Conservation (phyloP, 1,140 invertebrate species). For the Drosophila nannoptera region DNA sequence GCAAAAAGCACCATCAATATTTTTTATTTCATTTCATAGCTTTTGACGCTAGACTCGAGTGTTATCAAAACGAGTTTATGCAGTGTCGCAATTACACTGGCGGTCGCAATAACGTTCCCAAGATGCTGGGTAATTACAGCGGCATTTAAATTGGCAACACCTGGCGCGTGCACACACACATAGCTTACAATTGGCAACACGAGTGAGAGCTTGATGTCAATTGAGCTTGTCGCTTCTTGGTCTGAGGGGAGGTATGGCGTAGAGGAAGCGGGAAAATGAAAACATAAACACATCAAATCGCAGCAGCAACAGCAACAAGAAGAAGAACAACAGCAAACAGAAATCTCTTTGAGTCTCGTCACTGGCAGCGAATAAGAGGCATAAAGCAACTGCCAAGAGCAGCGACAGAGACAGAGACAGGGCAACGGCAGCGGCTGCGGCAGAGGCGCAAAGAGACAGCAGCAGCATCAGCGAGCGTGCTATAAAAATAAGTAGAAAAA, state of each 20-base stretch:
- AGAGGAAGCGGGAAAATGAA: constrained; percentile 27
- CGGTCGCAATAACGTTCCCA: constrained; percentile 24
- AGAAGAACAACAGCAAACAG: constrained; percentile 51
- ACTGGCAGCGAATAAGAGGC: constrained; percentile 34
- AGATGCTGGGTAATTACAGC: constrained; percentile 50
- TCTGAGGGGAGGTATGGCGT: neutral
- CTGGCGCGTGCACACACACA: constrained; percentile 34
- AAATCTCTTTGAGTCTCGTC: constrained; percentile 63
- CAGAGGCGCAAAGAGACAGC: constrained; percentile 14
- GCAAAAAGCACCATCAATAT: constrained; percentile 21
- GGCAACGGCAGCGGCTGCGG: neutral
- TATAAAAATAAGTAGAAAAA: constrained; percentile 75
- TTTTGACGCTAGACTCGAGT: neutral
- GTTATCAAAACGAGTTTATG: constrained; percentile 44
- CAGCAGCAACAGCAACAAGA: constrained; percentile 46
- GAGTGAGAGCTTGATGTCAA: constrained; percentile 19
- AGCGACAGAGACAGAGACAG: too few species aligned
- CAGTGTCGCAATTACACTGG: constrained; percentile 32
- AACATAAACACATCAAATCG: constrained; percentile 71
- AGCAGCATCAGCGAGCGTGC: constrained; percentile 37
- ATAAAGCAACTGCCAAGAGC: neutral
- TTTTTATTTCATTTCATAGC: constrained; percentile 18
- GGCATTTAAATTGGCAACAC: constrained; percentile 74
- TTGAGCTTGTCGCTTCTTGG: neutral
- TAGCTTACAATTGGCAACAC: constrained; percentile 54